Conservation (phyloP, 2,888 invertebrate genomes). For the Cenopis cana region DNA sequence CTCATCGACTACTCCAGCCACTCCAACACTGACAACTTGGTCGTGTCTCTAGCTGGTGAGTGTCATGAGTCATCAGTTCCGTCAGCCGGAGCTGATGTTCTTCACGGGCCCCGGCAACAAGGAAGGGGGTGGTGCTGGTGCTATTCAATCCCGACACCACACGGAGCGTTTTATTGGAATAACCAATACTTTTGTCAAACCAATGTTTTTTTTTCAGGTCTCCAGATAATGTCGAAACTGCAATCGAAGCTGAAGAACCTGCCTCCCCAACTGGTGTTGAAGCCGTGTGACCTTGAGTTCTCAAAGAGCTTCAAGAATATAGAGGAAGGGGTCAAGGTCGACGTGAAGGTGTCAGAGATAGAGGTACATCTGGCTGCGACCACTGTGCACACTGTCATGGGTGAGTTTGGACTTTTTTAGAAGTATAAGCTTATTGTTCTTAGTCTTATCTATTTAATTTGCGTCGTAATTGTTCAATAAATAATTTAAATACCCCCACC, state of each 20-base stretch:
- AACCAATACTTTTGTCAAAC: too few relatives aligned
- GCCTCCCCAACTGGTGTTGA: slow-evolving; percentile 86
- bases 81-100: slow-evolving; percentile 91
- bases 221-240: slow-evolving; percentile 83
- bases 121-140: too few relatives aligned
- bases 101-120: slow-evolving; percentile 88
- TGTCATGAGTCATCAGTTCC: slow-evolving; percentile 77
- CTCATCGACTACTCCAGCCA: slow-evolving; percentile 89
- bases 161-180: too few relatives aligned
- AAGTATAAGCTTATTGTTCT: too few relatives aligned
- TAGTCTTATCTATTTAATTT: too few relatives aligned
- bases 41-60: slow-evolving; percentile 74
- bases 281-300: slow-evolving; percentile 89
- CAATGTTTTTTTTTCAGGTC: neutral
- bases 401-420: slow-evolving; percentile 57
- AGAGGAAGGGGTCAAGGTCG: slow-evolving; percentile 88
- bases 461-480: too few relatives aligned
- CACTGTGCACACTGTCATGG: slow-evolving; percentile 89
- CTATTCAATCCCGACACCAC: too few relatives aligned
- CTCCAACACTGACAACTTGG: slow-evolving; percentile 86
- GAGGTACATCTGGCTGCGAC: slow-evolving; percentile 90
- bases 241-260: slow-evolving; percentile 82
- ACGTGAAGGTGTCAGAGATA: slow-evolving; percentile 87
- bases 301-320: slow-evolving; percentile 86
- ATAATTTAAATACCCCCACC: too few relatives aligned